These are phyloP conservation scores for Amphiura filiformis DNA, from an alignment of 35 echinoderm and acorn worm species.

Conservation along the genomic window DNA sequence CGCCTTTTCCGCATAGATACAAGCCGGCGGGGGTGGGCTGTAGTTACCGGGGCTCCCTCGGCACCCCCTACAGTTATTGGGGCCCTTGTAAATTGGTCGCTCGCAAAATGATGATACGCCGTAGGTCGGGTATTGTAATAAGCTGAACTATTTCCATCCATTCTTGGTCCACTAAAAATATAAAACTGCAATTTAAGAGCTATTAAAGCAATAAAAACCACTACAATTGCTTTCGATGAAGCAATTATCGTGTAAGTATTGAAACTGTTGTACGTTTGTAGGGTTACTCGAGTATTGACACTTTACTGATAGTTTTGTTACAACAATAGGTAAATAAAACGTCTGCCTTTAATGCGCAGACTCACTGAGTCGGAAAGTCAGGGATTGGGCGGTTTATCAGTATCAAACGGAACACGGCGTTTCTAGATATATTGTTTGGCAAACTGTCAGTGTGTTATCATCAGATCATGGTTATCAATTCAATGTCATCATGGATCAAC, in stretches of 20 bases:
- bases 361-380: background rate
- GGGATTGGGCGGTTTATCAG: background rate
- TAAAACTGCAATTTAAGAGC: constrained; percentile 12
- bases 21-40: constrained; percentile 46
- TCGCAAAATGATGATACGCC: background rate
- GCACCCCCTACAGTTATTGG: background rate
- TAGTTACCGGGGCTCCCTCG: constrained; percentile 21
- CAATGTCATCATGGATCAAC: too few species aligned
- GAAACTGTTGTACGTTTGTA: background rate
- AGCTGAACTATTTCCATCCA: background rate
- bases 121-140: background rate
- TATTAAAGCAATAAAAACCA: background rate
- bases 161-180: background rate
- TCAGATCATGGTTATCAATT: too few species aligned
- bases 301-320: constrained; percentile 2
- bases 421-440: too few species aligned
- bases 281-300: constrained; percentile 11
- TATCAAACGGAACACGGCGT: too few species aligned
- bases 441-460: too few species aligned
- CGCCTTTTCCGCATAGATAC: constrained; percentile 55
- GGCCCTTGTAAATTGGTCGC: constrained; percentile 2
- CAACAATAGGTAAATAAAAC: background rate
- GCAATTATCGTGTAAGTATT: background rate
- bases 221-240: background rate
- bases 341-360: background rate